Conservation (phyloP, 2,888 invertebrate species). For the Lymantria dispar region DNA sequence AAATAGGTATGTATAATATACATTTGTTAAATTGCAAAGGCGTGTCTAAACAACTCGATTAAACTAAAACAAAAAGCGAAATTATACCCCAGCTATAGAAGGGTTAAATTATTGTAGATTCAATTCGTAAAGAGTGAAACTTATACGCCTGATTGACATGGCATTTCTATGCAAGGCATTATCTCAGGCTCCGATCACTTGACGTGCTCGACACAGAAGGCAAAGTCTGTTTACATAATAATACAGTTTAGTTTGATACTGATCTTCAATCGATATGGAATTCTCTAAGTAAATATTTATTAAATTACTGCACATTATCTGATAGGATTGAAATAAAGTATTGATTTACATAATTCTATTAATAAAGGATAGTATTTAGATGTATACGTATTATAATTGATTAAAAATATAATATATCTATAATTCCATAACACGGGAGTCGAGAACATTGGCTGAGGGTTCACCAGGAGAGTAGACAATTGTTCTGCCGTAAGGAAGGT, state of each 20-base stretch:
- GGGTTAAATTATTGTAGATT: slow-evolving; percentile 28
- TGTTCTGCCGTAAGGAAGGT: no score
- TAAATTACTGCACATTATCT: neutral
- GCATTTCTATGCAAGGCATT: slow-evolving; percentile 26
- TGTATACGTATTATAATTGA: no score
- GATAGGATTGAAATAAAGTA: neutral
- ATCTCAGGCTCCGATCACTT: slow-evolving; percentile 28
- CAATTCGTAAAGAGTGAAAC: slow-evolving; percentile 28
- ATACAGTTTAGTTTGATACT: slow-evolving; percentile 23
- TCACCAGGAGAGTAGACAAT: no score
- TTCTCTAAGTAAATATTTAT: slow-evolving; percentile 11
- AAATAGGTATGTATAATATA: slow-evolving; percentile 2
- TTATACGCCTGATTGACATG: slow-evolving; percentile 33
- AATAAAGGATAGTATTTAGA: no score
- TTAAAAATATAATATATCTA: no score
- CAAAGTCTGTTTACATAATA: slow-evolving; percentile 29
- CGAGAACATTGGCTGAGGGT: no score
- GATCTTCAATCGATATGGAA: slow-evolving; percentile 15
- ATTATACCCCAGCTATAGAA: slow-evolving; percentile 23
- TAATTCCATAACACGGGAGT: no score
- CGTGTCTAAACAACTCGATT: slow-evolving; percentile 12
- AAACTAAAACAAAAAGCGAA: slow-evolving; percentile 22
- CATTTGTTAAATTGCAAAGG: slow-evolving; percentile 11
- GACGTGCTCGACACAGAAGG: slow-evolving; percentile 17
- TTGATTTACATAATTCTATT: neutral